Base-by-base conservation (phyloP, 2,888 invertebrate genomes). In the Nomada flava region DNA sequence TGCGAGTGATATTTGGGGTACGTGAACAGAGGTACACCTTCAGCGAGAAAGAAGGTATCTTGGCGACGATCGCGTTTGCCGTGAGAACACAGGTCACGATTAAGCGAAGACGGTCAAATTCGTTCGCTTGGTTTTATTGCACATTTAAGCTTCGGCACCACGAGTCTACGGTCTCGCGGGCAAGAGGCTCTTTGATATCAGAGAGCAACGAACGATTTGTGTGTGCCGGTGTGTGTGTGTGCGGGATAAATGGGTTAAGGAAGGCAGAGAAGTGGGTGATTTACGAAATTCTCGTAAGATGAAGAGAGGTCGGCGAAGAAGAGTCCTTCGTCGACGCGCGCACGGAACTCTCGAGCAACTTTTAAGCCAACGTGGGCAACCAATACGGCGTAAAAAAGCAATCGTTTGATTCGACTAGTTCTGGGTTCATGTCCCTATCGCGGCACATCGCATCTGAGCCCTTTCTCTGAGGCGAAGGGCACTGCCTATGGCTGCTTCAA, bases 401-500 rank as follows among this genome's bases (percentile, higher is more conserved):
- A 87, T 85, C 87, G 81, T 81, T 77, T 79, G 76, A 80, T 69
- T 84, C 86, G 86, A 89, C 83, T 89, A 90, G 89, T 92, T 92
- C 92, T 92, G 94, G 94, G 93, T 95, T 95, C 96, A 97, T 97
- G 95, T 97, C 96, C 94, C 96, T 95, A 95, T 97, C 96, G 90
- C 96, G 96, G 95, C 96, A 97, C 97, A 96, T 96, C 96, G 96
- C 96, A 96, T 95, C 93, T 36, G 92, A 94, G 93, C 93, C 91
- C 94, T 93, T 94, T 92, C 92, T 93, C 91, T 84, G 76, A 91
- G 91, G 89, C 90, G 86, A 90, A 91, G 91, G 90, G 90, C 91
- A 90, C 92, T 94, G 95, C 96, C 96, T 97, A 98, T 96, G 98
- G 98, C 95, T 98, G 98, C 95, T 98, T 98, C 94, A 98, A 95